These are phyloP conservation scores for Oryzias curvinotus DNA, from an alignment of 2,113 vertebrate species.

Conservation along the genomic window DNA sequence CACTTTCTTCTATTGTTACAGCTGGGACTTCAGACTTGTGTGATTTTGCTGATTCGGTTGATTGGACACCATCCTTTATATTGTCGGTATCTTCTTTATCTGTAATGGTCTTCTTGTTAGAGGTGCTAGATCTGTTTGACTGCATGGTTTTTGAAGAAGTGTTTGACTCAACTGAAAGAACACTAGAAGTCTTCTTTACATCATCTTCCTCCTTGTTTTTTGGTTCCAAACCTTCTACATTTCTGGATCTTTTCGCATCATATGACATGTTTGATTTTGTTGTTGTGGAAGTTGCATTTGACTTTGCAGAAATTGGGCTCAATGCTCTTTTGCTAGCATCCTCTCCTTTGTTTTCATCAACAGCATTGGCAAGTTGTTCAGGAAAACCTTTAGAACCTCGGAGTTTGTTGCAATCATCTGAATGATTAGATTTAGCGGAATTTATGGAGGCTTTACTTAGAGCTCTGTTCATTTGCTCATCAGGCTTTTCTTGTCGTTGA, in stretches of 20 bases:
- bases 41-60: conserved; percentile 36
- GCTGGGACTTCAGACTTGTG: conserved; percentile 47
- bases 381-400: conserved; percentile 15
- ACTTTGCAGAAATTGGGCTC: conserved; percentile 50
- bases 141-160: conserved; percentile 39
- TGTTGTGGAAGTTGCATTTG: conserved; percentile 50
- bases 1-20: conserved; percentile 43
- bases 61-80: conserved; percentile 19
- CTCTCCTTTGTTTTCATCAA: conserved; percentile 21
- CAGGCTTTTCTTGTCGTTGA: conserved; percentile 10
- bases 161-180: conserved; percentile 51
- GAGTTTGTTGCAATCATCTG: conserved; percentile 22
- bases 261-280: conserved; percentile 28
- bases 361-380: not conserved
- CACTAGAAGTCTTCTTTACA: conserved; percentile 27
- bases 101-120: conserved; percentile 9
- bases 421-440: conserved; percentile 40
- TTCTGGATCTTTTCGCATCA: conserved; percentile 38
- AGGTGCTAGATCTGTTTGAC: conserved; percentile 37
- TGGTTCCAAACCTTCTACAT: conserved; percentile 41
- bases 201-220: conserved; percentile 15
- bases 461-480: conserved; percentile 12
- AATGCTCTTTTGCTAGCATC: conserved; percentile 29
- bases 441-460: conserved; percentile 36
- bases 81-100: conserved; percentile 24